Conservation (phyloP, 2,888 invertebrate genomes). For the Kryphioiulus occultus region DNA sequence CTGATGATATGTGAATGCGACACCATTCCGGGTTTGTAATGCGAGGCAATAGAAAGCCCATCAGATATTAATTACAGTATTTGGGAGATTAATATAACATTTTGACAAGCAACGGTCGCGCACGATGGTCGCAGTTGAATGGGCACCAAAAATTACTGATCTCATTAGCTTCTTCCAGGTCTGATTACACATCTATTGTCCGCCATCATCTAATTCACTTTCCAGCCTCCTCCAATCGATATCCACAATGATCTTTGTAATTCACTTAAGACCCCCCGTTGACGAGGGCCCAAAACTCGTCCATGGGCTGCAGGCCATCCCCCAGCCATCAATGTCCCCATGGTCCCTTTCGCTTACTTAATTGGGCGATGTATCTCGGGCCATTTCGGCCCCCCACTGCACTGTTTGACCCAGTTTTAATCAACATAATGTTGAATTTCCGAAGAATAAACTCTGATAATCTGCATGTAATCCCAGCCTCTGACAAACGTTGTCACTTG, state of each 20-base stretch:
- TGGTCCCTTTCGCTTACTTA: conserved; percentile 36
- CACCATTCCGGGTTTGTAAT: conserved; percentile 40
- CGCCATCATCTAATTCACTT: conserved; percentile 49
- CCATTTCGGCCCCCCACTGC: conserved; percentile 40
- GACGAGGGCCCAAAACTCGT: conserved; percentile 39
- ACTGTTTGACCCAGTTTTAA: conserved; percentile 47
- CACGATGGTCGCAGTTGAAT: conserved; percentile 42
- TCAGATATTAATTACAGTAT: conserved; percentile 47
- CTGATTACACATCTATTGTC: conserved; percentile 53
- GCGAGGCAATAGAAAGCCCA: conserved; percentile 12
- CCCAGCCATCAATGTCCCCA: conserved; percentile 40
- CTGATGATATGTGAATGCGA: conserved; percentile 20
- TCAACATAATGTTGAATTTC: conserved; percentile 47
- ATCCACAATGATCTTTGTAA: conserved; percentile 47
- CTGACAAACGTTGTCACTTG: conserved; percentile 47
- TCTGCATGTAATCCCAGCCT: conserved; percentile 48
- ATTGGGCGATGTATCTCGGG: conserved; percentile 43
- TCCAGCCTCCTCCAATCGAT: conserved; percentile 47
- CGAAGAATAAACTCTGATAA: conserved; percentile 47
- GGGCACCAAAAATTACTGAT: conserved; percentile 50
- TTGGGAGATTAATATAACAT: conserved; percentile 46
- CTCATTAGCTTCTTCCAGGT: conserved; percentile 52
- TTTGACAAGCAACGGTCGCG: conserved; percentile 42
- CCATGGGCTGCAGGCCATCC: conserved; percentile 27
- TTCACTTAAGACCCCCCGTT: conserved; percentile 46